Evolutionary conservation across 2,888 invertebrate genomes (phyloP).

Genomic region (Scaptomyza reducta): DNA sequence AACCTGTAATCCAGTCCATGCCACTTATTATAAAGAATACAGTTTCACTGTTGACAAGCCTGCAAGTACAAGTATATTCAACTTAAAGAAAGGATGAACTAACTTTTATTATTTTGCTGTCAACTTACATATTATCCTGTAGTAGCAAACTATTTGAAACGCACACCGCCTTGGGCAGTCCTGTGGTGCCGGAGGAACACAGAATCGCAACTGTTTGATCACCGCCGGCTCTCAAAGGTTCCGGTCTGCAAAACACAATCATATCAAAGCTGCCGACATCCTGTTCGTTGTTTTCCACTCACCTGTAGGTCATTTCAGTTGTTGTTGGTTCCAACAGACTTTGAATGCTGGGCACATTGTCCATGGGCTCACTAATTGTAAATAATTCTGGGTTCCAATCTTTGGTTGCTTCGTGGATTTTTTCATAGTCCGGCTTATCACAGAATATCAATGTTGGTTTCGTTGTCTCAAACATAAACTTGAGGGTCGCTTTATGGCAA

Average conservation of each 20-base stretch:
- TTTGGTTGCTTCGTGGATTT: constrained; percentile 44
- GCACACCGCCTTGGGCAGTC: constrained; percentile 70
- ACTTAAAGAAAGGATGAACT: too few species aligned
- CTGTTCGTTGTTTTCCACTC: constrained; percentile 5
- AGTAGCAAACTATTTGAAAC: constrained; percentile 58
- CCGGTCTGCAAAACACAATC: constrained; percentile 37
- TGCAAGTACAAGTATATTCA: constrained; percentile 1
- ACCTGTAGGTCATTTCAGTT: constrained; percentile 56
- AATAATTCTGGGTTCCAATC: constrained; percentile 51
- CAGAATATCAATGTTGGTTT: constrained; percentile 61
- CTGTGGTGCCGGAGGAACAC: constrained; percentile 75
- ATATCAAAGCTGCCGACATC: background rate
- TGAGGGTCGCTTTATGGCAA: constrained; percentile 23
- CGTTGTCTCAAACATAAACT: constrained; percentile 48
- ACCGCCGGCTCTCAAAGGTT: constrained; percentile 17
- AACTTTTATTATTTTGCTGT: background rate
- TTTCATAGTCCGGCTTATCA: constrained; percentile 54
- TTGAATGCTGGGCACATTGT: constrained; percentile 48
- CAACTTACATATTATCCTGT: constrained; percentile 46
- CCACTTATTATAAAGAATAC: constrained; percentile 56
- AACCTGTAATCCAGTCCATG: constrained; percentile 72
- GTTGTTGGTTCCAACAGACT: constrained; percentile 41
- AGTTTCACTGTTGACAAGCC: constrained; percentile 50
- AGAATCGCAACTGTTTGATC: constrained; percentile 61
- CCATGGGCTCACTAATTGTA: constrained; percentile 52